Percentiles rank a stretch among this genome's conserved stretches.
phyloP scores from a whole-genome alignment of 2,888 invertebrate genomes.

The Cremastinae sp. region DNA sequence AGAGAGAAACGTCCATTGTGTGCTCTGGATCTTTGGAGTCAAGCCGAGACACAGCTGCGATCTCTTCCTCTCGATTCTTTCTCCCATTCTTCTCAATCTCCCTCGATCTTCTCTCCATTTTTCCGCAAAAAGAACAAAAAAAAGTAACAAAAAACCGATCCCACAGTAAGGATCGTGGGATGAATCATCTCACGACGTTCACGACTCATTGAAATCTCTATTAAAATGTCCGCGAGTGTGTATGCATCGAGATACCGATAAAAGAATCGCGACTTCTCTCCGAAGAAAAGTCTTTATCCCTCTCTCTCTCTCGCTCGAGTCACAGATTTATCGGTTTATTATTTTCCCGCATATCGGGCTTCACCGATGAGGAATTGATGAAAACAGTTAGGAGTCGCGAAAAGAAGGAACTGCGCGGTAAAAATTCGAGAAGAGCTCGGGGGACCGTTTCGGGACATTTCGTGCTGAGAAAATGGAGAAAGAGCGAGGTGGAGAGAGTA shows the following conservation, averaged over 20 bases:
- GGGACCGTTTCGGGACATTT: too few species aligned
- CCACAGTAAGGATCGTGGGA: constrained; percentile 41
- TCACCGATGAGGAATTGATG: background rate
- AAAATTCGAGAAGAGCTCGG: constrained; percentile 23
- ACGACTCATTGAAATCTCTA: constrained; percentile 48
- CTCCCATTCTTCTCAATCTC: constrained; percentile 16
- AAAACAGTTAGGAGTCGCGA: too few species aligned
- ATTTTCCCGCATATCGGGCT: constrained; percentile 3
- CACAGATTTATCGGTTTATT: constrained; percentile 52
- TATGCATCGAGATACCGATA: background rate
- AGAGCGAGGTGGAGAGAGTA: background rate
- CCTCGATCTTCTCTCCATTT: background rate
- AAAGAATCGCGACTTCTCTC: constrained; percentile 25
- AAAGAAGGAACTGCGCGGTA: background rate
- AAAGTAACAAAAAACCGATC: background rate
- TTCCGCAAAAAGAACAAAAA: background rate
- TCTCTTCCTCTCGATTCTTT: constrained; percentile 30
- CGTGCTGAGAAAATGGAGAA: background rate
- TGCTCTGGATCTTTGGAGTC: constrained; percentile 35
- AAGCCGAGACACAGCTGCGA: constrained; percentile 23
- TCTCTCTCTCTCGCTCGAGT: constrained; percentile 10
- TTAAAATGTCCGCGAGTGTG: background rate
- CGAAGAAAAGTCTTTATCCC: background rate
- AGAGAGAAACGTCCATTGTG: constrained; percentile 39
- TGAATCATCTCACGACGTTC: constrained; percentile 52